These are phyloP conservation scores for Synanthedon vespiformis DNA, from an alignment of 2,888 invertebrate species.

Conservation along the genomic window DNA sequence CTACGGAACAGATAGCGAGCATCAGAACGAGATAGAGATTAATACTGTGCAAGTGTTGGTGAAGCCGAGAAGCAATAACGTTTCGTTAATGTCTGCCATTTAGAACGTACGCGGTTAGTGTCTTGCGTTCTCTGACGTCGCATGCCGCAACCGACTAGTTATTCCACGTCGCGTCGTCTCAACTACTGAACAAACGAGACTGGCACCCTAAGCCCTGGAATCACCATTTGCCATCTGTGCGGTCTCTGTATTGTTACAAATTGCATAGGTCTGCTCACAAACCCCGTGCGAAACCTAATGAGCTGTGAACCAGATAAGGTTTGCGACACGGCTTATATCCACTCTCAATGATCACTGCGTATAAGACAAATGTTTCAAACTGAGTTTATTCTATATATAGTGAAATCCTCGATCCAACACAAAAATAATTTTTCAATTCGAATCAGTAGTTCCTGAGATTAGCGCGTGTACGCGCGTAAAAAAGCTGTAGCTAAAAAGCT, in stretches of 20 bases:
- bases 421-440: too few relatives aligned
- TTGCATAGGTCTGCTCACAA: conserved; percentile 52
- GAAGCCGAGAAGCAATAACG: conserved; percentile 60
- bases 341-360: conserved; percentile 25
- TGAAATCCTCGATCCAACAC: too few relatives aligned
- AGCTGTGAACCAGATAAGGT: conserved; percentile 73
- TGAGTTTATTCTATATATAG: too few relatives aligned
- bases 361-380: too few relatives aligned
- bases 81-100: conserved; percentile 63
- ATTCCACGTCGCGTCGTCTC: conserved; percentile 36
- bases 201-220: conserved; percentile 47
- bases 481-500: too few relatives aligned
- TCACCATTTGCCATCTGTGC: conserved; percentile 53
- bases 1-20: conserved; percentile 31
- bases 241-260: conserved; percentile 64
- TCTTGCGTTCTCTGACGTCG: conserved; percentile 44
- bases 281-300: conserved; percentile 59
- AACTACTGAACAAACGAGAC: conserved; percentile 37
- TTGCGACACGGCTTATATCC: conserved; percentile 28
- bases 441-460: too few relatives aligned
- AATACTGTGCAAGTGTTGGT: conserved; percentile 56
- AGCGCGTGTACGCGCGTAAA: too few relatives aligned
- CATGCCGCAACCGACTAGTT: conserved; percentile 32
- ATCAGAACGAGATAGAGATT: conserved; percentile 51
- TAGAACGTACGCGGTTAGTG: conserved; percentile 53